Conservation (phyloP, 2,113 vertebrate genomes). For the Ctenodactylus gundi region DNA sequence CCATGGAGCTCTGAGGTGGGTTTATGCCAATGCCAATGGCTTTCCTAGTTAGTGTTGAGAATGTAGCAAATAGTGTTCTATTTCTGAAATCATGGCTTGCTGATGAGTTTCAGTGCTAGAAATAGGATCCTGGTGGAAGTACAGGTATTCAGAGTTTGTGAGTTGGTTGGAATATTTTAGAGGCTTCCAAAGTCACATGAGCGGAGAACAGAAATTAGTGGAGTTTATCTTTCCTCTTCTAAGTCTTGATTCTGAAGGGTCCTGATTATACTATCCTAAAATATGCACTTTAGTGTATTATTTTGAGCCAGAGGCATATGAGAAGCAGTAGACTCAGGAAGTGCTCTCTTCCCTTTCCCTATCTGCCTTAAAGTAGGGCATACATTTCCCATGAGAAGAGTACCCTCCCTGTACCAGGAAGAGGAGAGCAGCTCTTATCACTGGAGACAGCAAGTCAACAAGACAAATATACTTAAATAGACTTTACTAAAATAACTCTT, state of each 20-base stretch:
- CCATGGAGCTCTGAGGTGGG: not conserved
- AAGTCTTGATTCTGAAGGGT: not conserved
- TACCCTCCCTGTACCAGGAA: not conserved
- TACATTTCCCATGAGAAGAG: constrained; percentile 50
- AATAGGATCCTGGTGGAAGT: not conserved
- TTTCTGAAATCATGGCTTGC: not conserved
- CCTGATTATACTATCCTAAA: not conserved
- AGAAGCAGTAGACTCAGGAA: constrained; percentile 29
- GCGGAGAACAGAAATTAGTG: not conserved
- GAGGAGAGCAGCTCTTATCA: not conserved
- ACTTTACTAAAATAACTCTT: constrained; percentile 38
- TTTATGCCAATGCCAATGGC: not conserved
- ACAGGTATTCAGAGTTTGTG: not conserved
- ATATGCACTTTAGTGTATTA: not conserved
- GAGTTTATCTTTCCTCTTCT: no score
- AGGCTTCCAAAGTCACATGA: not conserved
- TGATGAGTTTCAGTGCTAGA: not conserved
- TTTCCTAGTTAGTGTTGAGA: not conserved
- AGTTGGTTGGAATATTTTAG: not conserved
- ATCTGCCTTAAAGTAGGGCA: constrained; percentile 46
- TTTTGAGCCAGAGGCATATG: not conserved
- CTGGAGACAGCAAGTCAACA: constrained; percentile 15
- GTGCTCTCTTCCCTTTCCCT: not conserved
- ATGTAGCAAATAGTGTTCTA: not conserved
- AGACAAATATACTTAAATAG: constrained; percentile 41